Conservation (phyloP, 37 sponge, comb jelly and placozoan genomes). For the Spongilla lacustris region DNA sequence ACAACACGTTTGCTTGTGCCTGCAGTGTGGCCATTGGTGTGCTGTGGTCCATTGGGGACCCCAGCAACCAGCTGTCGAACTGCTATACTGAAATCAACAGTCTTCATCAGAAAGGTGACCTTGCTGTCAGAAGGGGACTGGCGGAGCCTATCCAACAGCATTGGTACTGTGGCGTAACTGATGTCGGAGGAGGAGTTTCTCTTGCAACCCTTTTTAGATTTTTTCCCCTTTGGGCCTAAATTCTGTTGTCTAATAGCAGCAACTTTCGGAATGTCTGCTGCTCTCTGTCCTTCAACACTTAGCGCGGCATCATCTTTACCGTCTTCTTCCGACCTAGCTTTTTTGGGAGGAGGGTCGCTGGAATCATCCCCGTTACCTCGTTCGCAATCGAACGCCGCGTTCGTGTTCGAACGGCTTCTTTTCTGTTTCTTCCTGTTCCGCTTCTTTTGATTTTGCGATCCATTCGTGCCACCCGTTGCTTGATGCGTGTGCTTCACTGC, state of each 20-base stretch:
- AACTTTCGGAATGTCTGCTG: background rate
- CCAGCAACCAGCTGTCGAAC: background rate
- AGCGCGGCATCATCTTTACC: no score
- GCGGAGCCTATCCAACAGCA: background rate
- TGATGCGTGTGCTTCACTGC: background rate
- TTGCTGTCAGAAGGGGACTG: background rate
- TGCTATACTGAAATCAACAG: background rate
- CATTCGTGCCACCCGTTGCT: background rate
- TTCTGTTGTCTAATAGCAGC: background rate
- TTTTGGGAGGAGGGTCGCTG: background rate
- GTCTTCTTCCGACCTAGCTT: background rate
- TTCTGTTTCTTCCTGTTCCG: background rate
- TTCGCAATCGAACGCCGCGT: background rate
- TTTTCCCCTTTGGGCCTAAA: background rate
- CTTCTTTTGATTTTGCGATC: background rate
- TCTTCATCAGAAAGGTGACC: conserved; percentile 6
- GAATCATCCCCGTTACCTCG: background rate
- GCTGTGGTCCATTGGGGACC: background rate
- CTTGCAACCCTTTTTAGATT: background rate
- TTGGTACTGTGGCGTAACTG: background rate
- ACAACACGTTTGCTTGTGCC: conserved; percentile 8
- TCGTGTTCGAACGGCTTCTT: conserved; percentile 58
- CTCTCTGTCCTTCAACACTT: background rate
- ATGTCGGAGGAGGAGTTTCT: background rate
- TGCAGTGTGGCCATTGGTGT: background rate